Conservation (phyloP, 2,797 vertebrate genomes). For the Gambelia wislizenii region DNA sequence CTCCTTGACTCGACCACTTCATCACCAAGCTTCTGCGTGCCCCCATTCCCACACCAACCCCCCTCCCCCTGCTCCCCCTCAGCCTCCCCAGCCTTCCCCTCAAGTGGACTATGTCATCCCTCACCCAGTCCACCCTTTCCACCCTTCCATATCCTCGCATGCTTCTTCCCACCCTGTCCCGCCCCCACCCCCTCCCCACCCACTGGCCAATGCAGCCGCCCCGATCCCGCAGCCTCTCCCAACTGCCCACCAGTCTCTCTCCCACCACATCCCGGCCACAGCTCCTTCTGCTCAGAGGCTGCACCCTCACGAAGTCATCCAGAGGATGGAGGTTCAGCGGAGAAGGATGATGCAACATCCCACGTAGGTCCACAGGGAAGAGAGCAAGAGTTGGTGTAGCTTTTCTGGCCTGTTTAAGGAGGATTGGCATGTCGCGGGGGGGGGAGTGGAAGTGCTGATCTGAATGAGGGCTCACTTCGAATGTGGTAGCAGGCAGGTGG, state of each 20-base stretch:
- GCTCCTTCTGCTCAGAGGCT: slow-evolving; percentile 92
- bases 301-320: slow-evolving; percentile 93
- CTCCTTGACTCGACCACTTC: slow-evolving; percentile 92
- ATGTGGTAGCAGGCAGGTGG: neutral
- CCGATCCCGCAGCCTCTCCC: slow-evolving; percentile 90
- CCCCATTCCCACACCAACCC: slow-evolving; percentile 95
- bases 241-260: slow-evolving; percentile 89
- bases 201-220: slow-evolving; percentile 79
- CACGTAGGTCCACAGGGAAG: slow-evolving; percentile 84
- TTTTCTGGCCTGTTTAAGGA: neutral
- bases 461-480: no score
- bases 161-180: slow-evolving; percentile 87
- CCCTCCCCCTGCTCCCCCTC: slow-evolving; percentile 88
- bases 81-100: slow-evolving; percentile 86
- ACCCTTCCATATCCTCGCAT: slow-evolving; percentile 89
- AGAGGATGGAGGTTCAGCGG: slow-evolving; percentile 96
- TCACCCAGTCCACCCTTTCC: slow-evolving; percentile 94
- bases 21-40: slow-evolving; percentile 93
- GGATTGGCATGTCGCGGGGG: neutral
- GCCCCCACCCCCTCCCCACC: slow-evolving; percentile 85
- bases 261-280: slow-evolving; percentile 90
- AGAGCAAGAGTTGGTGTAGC: neutral
- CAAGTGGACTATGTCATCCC: slow-evolving; percentile 96
- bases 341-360: slow-evolving; percentile 98
- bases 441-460: no score